A percentile compares a stretch with the other conserved stretches of the same genome.
phyloP scores from a whole-genome alignment of 2,888 invertebrate genomes.

The Mantis religiosa region DNA sequence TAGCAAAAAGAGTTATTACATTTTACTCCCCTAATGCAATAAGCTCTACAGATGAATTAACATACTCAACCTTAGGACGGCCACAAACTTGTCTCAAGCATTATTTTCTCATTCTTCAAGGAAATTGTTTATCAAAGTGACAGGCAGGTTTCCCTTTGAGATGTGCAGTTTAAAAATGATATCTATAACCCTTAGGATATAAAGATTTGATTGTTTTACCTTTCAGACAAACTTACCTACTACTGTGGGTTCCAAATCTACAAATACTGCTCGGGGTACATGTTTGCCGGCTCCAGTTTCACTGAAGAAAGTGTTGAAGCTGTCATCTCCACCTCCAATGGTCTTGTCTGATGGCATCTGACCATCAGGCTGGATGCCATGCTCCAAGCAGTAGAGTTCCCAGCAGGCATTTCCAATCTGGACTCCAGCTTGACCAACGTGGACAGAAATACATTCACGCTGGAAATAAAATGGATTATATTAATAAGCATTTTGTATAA shows the following conservation, averaged over 20 bases:
- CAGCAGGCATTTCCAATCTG: constrained; percentile 44
- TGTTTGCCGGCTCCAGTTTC: constrained; percentile 95
- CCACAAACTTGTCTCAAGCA: too few relatives aligned
- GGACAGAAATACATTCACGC: constrained; percentile 47
- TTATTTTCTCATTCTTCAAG: too few relatives aligned
- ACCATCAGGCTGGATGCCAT: constrained; percentile 49
- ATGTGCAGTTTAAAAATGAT: too few relatives aligned
- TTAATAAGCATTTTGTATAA: too few relatives aligned
- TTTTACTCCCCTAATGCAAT: too few relatives aligned
- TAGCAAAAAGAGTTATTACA: too few relatives aligned
- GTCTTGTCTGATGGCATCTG: constrained; percentile 66
- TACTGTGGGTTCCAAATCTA: constrained; percentile 94
- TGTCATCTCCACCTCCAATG: constrained; percentile 86
- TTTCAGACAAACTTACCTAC: constrained; percentile 52
- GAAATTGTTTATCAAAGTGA: too few relatives aligned
- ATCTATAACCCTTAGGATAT: not conserved
- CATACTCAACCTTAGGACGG: too few relatives aligned
- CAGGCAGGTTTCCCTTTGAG: too few relatives aligned
- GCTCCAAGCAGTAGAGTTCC: constrained; percentile 43
- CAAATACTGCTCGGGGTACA: constrained; percentile 90
- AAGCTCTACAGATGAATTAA: too few relatives aligned
- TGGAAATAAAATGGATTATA: constrained; percentile 32
- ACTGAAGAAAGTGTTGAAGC: constrained; percentile 91
- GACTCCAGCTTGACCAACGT: constrained; percentile 46
- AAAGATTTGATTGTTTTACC: constrained; percentile 31